Evolutionary conservation across 2,797 vertebrate species (phyloP), one percentile per base, ranked within the genome.

Genomic region (Pangasius larnaudii): DNA sequence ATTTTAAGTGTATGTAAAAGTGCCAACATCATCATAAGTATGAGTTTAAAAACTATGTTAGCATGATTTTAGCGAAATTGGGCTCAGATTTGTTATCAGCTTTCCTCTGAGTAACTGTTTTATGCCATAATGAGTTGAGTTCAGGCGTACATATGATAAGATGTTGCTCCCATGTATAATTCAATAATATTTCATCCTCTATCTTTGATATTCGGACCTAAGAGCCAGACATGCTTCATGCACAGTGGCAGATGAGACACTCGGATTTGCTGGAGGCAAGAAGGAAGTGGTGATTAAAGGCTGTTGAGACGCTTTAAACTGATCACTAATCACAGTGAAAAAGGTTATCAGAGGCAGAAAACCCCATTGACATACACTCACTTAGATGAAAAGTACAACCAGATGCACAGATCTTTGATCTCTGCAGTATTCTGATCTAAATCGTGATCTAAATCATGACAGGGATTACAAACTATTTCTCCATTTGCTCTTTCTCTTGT

Each of bases 161-260:
- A 51, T 78, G 80, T 69, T 86, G 46, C 59, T 83, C 84, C 86
- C 72, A 90, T 85, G 82, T 86, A 89, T 91, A 90, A 92, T 91
- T 91, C 86, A 91, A 88, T 88, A 75, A 89, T 74, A 88, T 85
- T 85, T 88, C 72, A 82, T 53, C 53, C 71, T 77, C 59, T 63
- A 88, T 89, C 86, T 89, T 88, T 90, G 80, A 88, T 83, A 85
- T 88, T 89, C 36, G 42, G 85, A 89, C 86, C 86, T 89, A 82
- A 90, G 86, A 80, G 86, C 65, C 84, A 75, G 27, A 18, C 51
- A 71, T 63, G 59, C 81, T 88, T 67, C 61, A 85, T 14, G 72
- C 86, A 84, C 69, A 90, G 84, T 85, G 86, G 86, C 85, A 89
- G 86, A 89, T 89, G 59, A 90, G 89, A 89, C 59, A 82, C 67